Conservation (phyloP, 2,113 vertebrate species). For the Cavia aperea region DNA sequence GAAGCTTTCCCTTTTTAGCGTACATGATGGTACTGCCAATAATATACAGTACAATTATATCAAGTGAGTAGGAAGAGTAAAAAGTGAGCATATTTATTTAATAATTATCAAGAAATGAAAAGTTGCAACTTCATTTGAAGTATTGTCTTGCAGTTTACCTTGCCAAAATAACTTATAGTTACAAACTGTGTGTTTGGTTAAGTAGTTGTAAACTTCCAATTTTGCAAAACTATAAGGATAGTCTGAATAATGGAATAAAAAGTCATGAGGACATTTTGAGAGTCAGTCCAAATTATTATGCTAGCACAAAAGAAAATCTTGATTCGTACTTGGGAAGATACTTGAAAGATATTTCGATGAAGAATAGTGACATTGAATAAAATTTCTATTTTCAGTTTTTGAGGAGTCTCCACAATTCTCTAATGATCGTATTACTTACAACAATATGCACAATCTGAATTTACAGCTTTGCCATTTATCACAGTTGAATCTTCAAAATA, state of each 20-base stretch:
- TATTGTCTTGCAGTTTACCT: not conserved
- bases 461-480: not conserved
- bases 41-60: not conserved
- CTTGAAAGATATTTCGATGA: not conserved
- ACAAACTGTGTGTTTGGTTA: not conserved
- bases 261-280: not conserved
- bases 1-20: not conserved
- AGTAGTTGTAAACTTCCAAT: not conserved
- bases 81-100: not conserved
- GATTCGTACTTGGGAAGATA: not conserved
- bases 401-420: not conserved
- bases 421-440: not conserved
- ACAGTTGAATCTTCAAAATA: not conserved
- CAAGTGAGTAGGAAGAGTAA: not conserved
- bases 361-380: not conserved
- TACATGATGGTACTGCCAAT: not conserved
- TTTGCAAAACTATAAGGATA: not conserved
- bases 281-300: not conserved
- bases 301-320: slow-evolving; percentile 7
- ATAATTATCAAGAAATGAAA: slow-evolving; percentile 2
- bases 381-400: not conserved
- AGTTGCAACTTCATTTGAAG: not conserved
- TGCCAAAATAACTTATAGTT: not conserved
- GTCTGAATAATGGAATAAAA: not conserved
- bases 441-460: not conserved